A percentile compares a stretch with the other conserved stretches of the same genome.
Evolutionary conservation across 1,140 invertebrate genomes (phyloP).

Genomic region (Sarcophaga peregrina): DNA sequence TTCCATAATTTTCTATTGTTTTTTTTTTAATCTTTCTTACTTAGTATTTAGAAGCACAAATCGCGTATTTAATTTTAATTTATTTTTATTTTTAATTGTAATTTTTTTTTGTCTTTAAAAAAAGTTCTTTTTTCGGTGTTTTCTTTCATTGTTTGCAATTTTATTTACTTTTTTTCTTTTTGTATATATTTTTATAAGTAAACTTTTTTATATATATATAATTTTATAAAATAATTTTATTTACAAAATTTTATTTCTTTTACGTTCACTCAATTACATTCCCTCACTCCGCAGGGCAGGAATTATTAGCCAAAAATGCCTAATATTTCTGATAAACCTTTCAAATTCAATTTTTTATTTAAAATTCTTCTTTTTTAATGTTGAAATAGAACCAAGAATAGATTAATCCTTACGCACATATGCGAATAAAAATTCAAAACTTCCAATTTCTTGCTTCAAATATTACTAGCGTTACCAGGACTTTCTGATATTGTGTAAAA

Average conservation of each 20-base stretch:
- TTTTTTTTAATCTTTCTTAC: constrained; percentile 41
- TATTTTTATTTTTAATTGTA: not conserved
- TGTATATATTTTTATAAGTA: constrained; percentile 15
- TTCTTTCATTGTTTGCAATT: constrained; percentile 34
- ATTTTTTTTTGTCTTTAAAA: constrained; percentile 39
- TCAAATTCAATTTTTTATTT: too few relatives aligned
- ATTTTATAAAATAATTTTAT: constrained; percentile 33
- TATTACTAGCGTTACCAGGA: too few relatives aligned
- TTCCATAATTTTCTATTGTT: constrained; percentile 36
- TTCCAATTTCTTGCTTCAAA: too few relatives aligned
- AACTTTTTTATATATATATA: constrained; percentile 23
- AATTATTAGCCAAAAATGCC: not conserved
- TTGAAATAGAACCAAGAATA: too few relatives aligned
- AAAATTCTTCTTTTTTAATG: too few relatives aligned
- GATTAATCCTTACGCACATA: too few relatives aligned
- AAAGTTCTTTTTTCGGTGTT: constrained; percentile 33
- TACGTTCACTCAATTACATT: not conserved
- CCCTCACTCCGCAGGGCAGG: not conserved
- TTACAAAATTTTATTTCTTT: constrained; percentile 8
- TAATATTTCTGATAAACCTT: too few relatives aligned
- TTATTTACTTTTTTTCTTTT: constrained; percentile 35
- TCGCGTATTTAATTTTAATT: constrained; percentile 1
- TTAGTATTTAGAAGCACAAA: constrained; percentile 41
- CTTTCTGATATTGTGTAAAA: too few relatives aligned
- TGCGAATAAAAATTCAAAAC: too few relatives aligned